Evolutionary conservation across 2,797 vertebrate species (phyloP).

Genomic region (Melanotaenia nigrans): DNA sequence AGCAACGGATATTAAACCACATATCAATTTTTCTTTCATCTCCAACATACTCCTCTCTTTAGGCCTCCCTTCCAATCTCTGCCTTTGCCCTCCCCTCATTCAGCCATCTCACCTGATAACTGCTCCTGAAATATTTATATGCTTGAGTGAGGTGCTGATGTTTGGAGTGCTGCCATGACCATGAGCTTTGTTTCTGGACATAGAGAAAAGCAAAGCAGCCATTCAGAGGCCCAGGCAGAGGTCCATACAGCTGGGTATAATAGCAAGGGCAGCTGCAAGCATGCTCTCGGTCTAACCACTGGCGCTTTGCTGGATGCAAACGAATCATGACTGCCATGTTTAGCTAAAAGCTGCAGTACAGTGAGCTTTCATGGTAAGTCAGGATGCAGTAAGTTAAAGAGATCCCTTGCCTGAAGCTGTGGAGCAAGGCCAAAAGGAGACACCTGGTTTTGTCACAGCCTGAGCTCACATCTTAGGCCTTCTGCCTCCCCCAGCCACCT

Average conservation of each 20-base stretch:
- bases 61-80: conserved; percentile 28
- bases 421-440: conserved; percentile 46
- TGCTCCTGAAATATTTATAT: conserved; percentile 70
- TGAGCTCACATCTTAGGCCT: conserved; percentile 41
- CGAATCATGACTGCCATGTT: conserved; percentile 40
- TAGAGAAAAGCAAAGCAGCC: conserved; percentile 43
- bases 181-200: conserved; percentile 59
- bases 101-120: conserved; percentile 63
- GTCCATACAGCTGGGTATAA: conserved; percentile 24
- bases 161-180: conserved; percentile 68
- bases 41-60: conserved; percentile 38
- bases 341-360: conserved; percentile 25
- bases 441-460: conserved; percentile 32
- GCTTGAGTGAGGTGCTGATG: conserved; percentile 63
- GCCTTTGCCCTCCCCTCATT: conserved; percentile 13
- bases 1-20: conserved; percentile 75
- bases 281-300: conserved; percentile 1
- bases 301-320: conserved; percentile 37
- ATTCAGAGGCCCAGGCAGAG: conserved; percentile 45
- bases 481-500: conserved; percentile 29
- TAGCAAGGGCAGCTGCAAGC: conserved; percentile 15
- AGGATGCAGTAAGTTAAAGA: conserved; percentile 43
- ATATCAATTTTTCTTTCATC: conserved; percentile 61
- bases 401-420: conserved; percentile 46
- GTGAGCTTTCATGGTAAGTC: conserved; percentile 32